These are phyloP conservation scores for Ceuthmochares aereus DNA, from an alignment of 2,113 vertebrate genomes.

Conservation along the genomic window DNA sequence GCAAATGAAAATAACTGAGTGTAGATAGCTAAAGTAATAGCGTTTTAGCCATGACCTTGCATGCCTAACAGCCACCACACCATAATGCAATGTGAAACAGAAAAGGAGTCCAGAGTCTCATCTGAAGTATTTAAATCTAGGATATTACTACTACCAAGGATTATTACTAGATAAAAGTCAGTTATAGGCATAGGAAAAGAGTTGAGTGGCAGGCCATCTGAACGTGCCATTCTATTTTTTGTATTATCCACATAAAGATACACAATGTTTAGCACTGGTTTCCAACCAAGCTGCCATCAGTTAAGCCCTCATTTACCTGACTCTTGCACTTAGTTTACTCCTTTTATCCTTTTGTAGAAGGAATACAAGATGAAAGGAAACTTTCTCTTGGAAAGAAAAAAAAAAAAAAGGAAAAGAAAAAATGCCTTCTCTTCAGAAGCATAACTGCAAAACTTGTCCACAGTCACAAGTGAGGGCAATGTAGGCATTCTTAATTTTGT, in stretches of 20 bases:
- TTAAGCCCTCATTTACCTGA: neutral
- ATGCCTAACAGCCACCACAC: neutral
- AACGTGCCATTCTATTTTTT: neutral
- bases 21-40: neutral
- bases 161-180: neutral
- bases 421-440: neutral
- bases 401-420: neutral
- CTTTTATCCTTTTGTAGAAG: neutral
- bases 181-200: neutral
- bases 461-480: neutral
- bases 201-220: neutral
- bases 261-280: neutral
- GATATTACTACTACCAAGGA: neutral
- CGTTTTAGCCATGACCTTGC: neutral
- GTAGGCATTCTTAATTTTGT: neutral
- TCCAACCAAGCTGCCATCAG: neutral
- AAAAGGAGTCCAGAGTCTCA: neutral
- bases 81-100: neutral
- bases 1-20: neutral
- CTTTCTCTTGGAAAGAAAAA: accelerated
- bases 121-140: neutral
- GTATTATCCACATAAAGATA: neutral
- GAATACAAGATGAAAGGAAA: neutral
- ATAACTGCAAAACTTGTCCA: neutral
- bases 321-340: neutral